Evolutionary conservation across 37 sponge, comb jelly and placozoan species (phyloP).

Genomic region (Chondrilla cf. caribensis): DNA sequence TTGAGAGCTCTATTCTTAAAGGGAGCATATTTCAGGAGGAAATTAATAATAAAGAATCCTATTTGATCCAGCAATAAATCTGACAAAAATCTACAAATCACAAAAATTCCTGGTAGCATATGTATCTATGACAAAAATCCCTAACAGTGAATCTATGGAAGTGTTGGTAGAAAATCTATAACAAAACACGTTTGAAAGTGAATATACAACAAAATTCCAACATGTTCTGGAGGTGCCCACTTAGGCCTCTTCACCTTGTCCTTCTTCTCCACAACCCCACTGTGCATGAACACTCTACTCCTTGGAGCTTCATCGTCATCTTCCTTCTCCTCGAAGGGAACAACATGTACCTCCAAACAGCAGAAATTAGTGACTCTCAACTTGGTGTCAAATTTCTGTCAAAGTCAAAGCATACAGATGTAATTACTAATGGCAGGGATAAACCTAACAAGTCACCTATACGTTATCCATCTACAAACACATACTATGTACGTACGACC

Average conservation of each 20-base stretch:
- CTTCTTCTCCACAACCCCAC: slow-evolving; percentile 58
- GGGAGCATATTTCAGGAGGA: too few relatives aligned
- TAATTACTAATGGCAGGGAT: not conserved
- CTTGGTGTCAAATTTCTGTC: slow-evolving; percentile 51
- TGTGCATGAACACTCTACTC: slow-evolving; percentile 59
- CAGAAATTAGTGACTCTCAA: slow-evolving; percentile 50
- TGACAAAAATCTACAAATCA: too few relatives aligned
- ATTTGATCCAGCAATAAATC: not conserved
- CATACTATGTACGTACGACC: too few relatives aligned
- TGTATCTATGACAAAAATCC: too few relatives aligned
- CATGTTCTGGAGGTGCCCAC: not conserved
- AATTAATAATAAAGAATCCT: not conserved
- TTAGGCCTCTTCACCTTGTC: slow-evolving; percentile 33
- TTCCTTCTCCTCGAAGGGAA: not conserved
- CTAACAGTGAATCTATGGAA: too few relatives aligned
- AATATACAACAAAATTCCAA: not conserved
- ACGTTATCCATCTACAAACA: too few relatives aligned
- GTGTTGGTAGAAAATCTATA: too few relatives aligned
- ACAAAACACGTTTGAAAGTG: too few relatives aligned
- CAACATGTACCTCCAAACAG: slow-evolving; percentile 70
- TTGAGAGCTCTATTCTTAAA: not conserved
- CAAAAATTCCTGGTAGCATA: too few relatives aligned
- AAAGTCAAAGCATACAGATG: not conserved
- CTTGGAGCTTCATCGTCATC: not conserved
- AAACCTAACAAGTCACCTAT: not conserved